Evolutionary conservation across 2,797 vertebrate genomes (phyloP).

Genomic region (Schizothorax lantsangensis): DNA sequence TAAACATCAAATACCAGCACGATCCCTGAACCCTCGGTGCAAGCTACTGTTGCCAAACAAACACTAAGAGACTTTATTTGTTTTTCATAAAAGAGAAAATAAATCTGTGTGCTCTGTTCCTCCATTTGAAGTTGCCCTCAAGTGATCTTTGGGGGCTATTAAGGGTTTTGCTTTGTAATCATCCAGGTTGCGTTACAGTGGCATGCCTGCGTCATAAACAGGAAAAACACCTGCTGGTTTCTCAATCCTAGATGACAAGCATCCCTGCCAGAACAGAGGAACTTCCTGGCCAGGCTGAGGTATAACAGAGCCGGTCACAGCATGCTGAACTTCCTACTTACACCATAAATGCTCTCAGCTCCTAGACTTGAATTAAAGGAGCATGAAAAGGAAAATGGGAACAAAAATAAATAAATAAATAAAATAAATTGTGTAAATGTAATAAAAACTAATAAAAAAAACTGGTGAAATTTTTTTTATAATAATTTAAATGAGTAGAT

Average conservation of each 20-base stretch:
- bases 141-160: conserved; percentile 12
- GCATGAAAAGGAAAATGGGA: neutral
- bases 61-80: conserved; percentile 33
- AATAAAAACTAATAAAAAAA: neutral
- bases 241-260: conserved; percentile 51
- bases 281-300: conserved; percentile 16
- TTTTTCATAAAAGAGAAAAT: conserved; percentile 3
- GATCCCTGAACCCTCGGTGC: neutral
- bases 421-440: neutral
- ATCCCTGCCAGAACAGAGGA: conserved; percentile 18
- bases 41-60: conserved; percentile 43
- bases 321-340: neutral
- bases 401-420: neutral
- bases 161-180: conserved; percentile 21
- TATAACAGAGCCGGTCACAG: conserved; percentile 12
- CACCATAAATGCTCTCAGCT: neutral
- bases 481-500: no score
- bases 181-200: conserved; percentile 30
- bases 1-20: conserved; percentile 47
- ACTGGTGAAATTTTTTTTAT: no score
- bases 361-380: neutral
- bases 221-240: conserved; percentile 52
- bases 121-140: conserved; percentile 15
- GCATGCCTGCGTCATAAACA: conserved; percentile 43
- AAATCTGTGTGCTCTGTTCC: neutral